Evolutionary conservation across 2,888 invertebrate species (phyloP), one percentile per base, ranked within the genome.

Genomic region (Anagyrus pseudococci): DNA sequence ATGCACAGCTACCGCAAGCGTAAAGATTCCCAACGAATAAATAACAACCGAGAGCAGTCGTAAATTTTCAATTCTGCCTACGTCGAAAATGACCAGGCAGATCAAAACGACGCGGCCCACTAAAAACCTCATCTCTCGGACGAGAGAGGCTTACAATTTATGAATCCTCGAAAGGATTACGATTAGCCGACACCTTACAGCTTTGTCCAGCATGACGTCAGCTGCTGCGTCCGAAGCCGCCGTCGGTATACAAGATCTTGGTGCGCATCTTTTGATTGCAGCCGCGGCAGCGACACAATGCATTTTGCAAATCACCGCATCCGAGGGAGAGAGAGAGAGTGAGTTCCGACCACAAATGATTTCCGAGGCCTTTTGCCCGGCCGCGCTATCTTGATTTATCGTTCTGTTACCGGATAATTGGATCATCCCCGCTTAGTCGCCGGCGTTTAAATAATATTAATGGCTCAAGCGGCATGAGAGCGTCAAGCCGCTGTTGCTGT

Each of bases 131-230:
- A n/a, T n/a, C n/a, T n/a, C n/a, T n/a, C n/a, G n/a, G n/a, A n/a
- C n/a, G n/a, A n/a, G n/a, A n/a, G n/a, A n/a, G n/a, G n/a, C n/a
- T n/a, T n/a, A 40, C 49, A 57, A 57, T 41, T 43, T 49, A 26
- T 19, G 47, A 20, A 17, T 37, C 40, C 25, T 56, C 47, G 23
- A 37, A 43, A 41, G 57, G 57, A 57, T 57, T 57, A 57, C 57
- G 57, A 29, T 49, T 49, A 55, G 48, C 52, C 52, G 33, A 29
- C 33, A 56, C 46, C 41, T 43, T 25, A 19, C 33, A 37, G 33
- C 33, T 37, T 15, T 37, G 26, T 17, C 29, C 23, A 7, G 33
- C 26, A 29, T n/a, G 29, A 25, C 20, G 43, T 29, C 33, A 37
- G 33, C 33, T 13, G 8, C 2, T 37, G 13, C 15, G 13, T 37